phyloP scores from a whole-genome alignment of 2,888 invertebrate genomes.

The Bedellia somnulentella region DNA sequence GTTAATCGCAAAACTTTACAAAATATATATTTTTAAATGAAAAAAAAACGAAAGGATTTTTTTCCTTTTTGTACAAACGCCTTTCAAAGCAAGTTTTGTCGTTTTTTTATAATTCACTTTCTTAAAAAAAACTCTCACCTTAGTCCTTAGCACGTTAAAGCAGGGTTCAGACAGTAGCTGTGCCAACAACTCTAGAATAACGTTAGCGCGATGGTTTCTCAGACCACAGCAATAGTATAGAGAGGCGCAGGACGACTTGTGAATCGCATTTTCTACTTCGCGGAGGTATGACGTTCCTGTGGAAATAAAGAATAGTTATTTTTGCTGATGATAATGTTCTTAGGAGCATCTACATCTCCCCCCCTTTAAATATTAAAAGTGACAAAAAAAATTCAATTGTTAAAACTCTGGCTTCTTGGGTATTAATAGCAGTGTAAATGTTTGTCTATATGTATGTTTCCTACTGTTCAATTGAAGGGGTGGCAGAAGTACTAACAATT shows the following conservation, averaged over 20 bases:
- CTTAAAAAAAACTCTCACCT: constrained; percentile 49
- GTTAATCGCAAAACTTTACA: too few species aligned
- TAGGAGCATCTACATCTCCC: too few species aligned
- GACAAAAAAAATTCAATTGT: too few species aligned
- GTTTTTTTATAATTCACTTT: too few species aligned
- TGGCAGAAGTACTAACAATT: too few species aligned
- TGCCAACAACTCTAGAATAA: constrained; percentile 80
- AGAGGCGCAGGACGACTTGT: constrained; percentile 85
- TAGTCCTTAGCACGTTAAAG: constrained; percentile 86
- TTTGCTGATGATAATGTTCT: too few species aligned
- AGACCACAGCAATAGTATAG: constrained; percentile 86
- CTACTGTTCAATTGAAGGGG: too few species aligned
- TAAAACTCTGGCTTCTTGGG: too few species aligned
- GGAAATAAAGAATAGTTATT: constrained; percentile 6
- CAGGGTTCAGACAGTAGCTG: constrained; percentile 91
- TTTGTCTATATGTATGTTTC: too few species aligned
- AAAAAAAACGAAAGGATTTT: neutral
- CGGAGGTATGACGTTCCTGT: constrained; percentile 74
- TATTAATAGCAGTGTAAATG: too few species aligned
- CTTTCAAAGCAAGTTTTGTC: neutral
- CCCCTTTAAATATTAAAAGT: too few species aligned
- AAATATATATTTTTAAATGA: too few species aligned
- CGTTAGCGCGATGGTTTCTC: constrained; percentile 73
- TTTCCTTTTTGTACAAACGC: neutral
- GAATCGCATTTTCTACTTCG: constrained; percentile 77